Percentiles rank a stretch among this genome's conserved stretches.
phyloP scores from a whole-genome alignment of 2,888 invertebrate genomes.

The Diarsia mendica region DNA sequence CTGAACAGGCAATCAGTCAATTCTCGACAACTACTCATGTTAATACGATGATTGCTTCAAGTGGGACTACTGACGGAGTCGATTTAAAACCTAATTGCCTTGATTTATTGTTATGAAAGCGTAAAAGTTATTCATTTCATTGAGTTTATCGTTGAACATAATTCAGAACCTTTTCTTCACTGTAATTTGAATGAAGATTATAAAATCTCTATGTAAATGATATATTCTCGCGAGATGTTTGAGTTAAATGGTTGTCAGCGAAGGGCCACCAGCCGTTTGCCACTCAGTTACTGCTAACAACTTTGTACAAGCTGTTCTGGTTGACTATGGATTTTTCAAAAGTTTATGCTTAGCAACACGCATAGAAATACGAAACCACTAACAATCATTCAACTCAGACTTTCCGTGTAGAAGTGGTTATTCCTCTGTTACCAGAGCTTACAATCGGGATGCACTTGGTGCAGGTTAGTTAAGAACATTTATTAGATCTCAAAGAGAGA shows the following conservation, averaged over 20 bases:
- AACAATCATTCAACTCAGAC: neutral
- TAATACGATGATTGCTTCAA: constrained; percentile 79
- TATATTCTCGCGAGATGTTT: neutral
- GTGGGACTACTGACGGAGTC: constrained; percentile 64
- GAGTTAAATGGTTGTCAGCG: neutral
- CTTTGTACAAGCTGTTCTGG: neutral
- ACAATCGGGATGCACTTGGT: neutral
- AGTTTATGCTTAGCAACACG: neutral
- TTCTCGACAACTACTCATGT: constrained; percentile 78
- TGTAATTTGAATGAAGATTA: constrained; percentile 4
- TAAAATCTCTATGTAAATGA: constrained; percentile 11
- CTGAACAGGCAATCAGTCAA: constrained; percentile 81
- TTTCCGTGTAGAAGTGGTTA: neutral
- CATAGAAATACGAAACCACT: neutral
- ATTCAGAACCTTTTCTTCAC: constrained; percentile 20
- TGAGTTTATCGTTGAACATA: constrained; percentile 14
- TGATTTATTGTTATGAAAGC: constrained; percentile 57
- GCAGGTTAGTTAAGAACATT: neutral
- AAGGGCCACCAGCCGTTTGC: neutral
- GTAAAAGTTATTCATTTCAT: constrained; percentile 33
- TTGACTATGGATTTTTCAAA: too few relatives aligned
- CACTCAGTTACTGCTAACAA: neutral
- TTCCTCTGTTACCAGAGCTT: neutral
- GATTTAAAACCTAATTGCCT: constrained; percentile 61
- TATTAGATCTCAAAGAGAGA: neutral